These are phyloP conservation scores for Otolemur garnettii DNA, from an alignment of 2,113 vertebrate genomes.

Conservation along the genomic window DNA sequence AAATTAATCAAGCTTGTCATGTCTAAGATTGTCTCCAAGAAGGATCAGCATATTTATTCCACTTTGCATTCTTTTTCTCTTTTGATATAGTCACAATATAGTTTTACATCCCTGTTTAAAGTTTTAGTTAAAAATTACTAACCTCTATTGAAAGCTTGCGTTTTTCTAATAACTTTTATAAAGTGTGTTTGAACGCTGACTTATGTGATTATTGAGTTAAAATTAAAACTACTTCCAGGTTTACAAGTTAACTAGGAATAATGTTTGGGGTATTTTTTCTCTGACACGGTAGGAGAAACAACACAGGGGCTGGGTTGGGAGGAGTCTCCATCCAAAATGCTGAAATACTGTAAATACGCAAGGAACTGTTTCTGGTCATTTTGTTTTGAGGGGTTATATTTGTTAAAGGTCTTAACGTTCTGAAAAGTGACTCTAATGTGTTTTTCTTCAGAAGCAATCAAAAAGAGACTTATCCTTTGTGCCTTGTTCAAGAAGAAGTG, in stretches of 20 bases:
- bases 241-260: neutral
- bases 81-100: neutral
- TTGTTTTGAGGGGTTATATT: neutral
- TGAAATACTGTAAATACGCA: neutral
- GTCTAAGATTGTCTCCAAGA: neutral
- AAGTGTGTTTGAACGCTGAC: neutral
- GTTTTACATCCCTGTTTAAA: constrained; percentile 23
- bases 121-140: constrained; percentile 36
- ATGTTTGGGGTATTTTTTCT: neutral
- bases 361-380: neutral
- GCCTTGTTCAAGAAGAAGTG: neutral
- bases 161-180: neutral
- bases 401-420: neutral
- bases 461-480: neutral
- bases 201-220: neutral
- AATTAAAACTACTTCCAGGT: constrained; percentile 12
- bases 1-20: neutral
- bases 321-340: neutral
- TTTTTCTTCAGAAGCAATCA: neutral
- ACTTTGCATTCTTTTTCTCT: neutral
- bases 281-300: neutral
- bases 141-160: neutral
- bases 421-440: neutral
- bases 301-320: neutral
- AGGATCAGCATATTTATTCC: neutral